Percentiles rank a stretch among this genome's conserved stretches.
These are phyloP conservation scores for Cryptoblepharus egeriae DNA, from an alignment of 2,797 vertebrate species.

Conservation along the genomic window DNA sequence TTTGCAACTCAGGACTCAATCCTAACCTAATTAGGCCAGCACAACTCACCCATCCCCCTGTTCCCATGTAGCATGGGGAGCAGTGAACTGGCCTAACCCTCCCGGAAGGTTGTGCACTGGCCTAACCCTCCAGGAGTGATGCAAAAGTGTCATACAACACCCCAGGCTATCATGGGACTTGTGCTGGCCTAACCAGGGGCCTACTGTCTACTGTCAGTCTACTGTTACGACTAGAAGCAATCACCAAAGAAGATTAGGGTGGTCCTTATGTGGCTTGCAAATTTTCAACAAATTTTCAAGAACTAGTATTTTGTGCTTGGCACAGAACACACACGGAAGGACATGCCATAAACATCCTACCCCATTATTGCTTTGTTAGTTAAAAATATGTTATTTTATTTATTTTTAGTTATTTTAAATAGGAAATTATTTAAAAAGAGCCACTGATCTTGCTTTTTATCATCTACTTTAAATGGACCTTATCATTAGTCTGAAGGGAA, in stretches of 20 bases:
- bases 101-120: too few species aligned
- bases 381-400: not conserved
- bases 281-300: not conserved
- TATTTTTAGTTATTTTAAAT: conserved; percentile 54
- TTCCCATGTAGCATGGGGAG: too few species aligned
- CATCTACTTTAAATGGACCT: not conserved
- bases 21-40: too few species aligned
- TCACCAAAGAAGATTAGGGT: not conserved
- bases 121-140: too few species aligned
- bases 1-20: too few species aligned
- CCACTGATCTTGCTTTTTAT: conserved; percentile 8
- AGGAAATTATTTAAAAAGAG: conserved; percentile 27
- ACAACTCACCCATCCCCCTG: too few species aligned
- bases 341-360: not conserved
- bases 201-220: too few species aligned
- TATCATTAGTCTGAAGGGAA: conserved; percentile 13
- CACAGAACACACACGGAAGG: not conserved
- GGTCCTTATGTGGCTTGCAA: not conserved
- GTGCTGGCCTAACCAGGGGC: too few species aligned
- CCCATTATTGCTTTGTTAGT: not conserved
- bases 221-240: not conserved
- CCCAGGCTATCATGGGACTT: too few species aligned
- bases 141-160: too few species aligned
- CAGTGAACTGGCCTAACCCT: too few species aligned
- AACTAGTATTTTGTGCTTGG: not conserved